Conservation (phyloP, 2,797 vertebrate genomes). For the Pangasius mekongensis region DNA sequence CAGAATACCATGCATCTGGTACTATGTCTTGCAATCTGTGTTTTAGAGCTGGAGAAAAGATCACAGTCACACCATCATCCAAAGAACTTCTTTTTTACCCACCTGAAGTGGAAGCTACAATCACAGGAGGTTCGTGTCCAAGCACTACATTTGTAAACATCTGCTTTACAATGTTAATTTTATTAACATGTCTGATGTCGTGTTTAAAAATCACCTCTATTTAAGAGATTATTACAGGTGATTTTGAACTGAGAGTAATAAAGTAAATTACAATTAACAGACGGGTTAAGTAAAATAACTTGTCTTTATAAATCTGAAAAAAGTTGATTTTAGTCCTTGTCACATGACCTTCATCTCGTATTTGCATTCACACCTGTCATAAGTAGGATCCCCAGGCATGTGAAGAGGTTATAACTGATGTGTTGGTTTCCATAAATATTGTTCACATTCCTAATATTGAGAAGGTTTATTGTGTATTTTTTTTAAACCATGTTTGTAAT, state of each 20-base stretch:
- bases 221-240: background rate
- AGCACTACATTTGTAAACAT: background rate
- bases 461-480: background rate
- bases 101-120: conserved; percentile 88
- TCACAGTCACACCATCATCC: conserved; percentile 93
- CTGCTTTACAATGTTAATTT: background rate
- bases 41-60: conserved; percentile 91
- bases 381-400: background rate
- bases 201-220: background rate
- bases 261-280: background rate
- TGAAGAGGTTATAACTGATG: background rate
- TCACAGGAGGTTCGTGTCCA: conserved; percentile 86
- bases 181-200: background rate
- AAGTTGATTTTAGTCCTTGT: background rate
- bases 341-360: background rate
- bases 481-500: background rate
- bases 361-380: background rate
- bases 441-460: background rate
- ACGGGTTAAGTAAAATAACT: background rate
- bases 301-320: background rate
- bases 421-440: background rate
- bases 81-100: conserved; percentile 97
- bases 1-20: background rate
- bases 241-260: background rate
- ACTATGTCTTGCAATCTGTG: background rate